phyloP scores from a whole-genome alignment of 2,113 vertebrate genomes.

The Agapornis roseicollis region DNA sequence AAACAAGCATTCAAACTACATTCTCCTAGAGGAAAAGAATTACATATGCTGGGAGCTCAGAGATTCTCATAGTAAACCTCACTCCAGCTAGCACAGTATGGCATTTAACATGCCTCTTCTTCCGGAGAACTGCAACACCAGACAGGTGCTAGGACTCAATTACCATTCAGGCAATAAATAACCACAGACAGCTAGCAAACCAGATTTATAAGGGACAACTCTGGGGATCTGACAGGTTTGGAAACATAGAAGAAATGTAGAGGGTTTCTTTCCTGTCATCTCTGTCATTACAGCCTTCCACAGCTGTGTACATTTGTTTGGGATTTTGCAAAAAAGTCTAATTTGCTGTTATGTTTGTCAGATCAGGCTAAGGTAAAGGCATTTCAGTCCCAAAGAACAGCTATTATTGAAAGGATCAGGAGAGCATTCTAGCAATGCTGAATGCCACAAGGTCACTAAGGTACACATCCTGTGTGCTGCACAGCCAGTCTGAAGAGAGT shows the following conservation, averaged over 20 bases:
- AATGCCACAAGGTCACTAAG: neutral
- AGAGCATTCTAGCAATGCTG: neutral
- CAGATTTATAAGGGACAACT: neutral
- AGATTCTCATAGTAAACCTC: neutral
- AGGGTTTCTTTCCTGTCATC: neutral
- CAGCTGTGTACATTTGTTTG: rapidly evolving
- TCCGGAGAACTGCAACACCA: neutral
- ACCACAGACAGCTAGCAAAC: neutral
- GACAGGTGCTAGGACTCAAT: neutral
- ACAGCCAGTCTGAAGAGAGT: neutral
- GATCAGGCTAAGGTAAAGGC: neutral
- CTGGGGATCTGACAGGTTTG: neutral
- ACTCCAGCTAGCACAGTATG: neutral
- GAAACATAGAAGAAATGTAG: neutral
- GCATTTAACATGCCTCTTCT: neutral
- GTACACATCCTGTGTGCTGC: neutral
- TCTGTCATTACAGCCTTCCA: rapidly evolving
- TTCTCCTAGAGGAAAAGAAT: neutral
- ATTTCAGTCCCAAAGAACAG: neutral
- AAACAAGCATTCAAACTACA: neutral
- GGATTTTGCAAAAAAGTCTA: neutral
- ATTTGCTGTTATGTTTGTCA: neutral
- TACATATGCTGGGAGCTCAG: neutral
- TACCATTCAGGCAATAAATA: neutral
- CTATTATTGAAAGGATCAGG: rapidly evolving